A percentile compares a stretch with the other conserved stretches of the same genome.
phyloP scores from a whole-genome alignment of 2,113 vertebrate species.

The Enhydra lutris region DNA sequence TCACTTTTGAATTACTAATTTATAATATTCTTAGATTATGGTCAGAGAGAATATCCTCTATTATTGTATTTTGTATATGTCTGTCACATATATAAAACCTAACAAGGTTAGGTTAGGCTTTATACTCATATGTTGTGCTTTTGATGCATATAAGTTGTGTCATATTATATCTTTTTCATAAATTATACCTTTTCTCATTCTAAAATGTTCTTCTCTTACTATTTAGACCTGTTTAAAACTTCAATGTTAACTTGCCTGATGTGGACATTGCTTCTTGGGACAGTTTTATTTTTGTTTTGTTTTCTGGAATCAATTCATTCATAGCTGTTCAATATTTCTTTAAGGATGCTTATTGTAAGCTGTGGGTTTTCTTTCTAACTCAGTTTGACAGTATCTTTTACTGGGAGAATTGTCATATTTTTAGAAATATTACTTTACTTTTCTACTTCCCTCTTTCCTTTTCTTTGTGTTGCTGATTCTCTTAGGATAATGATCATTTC shows the following conservation, averaged over 20 bases:
- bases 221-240: not conserved
- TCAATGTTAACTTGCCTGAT: not conserved
- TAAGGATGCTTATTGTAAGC: not conserved
- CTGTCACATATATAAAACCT: not conserved
- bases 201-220: not conserved
- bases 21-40: not conserved
- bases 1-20: not conserved
- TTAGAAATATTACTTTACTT: not conserved
- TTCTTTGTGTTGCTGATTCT: not conserved
- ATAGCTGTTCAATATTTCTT: not conserved
- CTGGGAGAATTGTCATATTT: not conserved
- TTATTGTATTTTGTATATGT: not conserved
- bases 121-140: not conserved
- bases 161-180: not conserved
- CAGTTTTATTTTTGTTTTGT: not conserved
- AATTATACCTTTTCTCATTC: not conserved
- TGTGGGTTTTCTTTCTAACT: not conserved
- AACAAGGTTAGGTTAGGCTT: not conserved
- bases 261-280: not conserved
- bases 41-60: not conserved
- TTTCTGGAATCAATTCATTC: not conserved
- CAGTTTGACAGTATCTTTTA: not conserved
- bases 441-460: not conserved
- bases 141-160: not conserved
- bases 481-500: not conserved